A percentile compares a stretch with the other conserved stretches of the same genome.
Conservation (phyloP, 2,113 vertebrate genomes). For the Centropus unirufus region DNA sequence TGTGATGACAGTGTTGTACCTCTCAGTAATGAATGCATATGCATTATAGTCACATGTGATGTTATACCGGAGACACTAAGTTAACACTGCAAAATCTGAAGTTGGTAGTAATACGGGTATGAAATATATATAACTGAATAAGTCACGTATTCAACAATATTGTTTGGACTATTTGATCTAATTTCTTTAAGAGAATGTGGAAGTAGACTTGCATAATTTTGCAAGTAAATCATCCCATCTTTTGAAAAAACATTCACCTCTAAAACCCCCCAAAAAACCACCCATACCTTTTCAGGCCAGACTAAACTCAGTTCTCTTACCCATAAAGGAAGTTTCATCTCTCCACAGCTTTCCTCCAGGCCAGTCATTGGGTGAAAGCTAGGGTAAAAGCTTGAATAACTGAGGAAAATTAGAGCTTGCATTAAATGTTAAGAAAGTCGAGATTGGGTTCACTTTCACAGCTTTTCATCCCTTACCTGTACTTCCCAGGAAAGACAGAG, state of each 20-base stretch:
- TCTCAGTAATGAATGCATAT: not conserved
- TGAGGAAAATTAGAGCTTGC: not conserved
- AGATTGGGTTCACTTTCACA: not conserved
- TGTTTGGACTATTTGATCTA: not conserved
- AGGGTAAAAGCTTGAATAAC: not conserved
- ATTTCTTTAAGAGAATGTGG: not conserved
- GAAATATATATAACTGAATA: not conserved
- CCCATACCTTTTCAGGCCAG: not conserved
- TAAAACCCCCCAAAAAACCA: not conserved
- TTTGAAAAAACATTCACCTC: not conserved
- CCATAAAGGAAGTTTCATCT: not conserved
- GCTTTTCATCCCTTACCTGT: not conserved
- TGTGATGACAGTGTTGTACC: not conserved
- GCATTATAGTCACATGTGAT: not conserved
- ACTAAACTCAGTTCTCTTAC: not conserved
- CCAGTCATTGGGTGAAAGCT: not conserved
- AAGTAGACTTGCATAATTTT: not conserved
- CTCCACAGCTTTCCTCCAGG: not conserved
- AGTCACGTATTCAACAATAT: not conserved
- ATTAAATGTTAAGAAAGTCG: not conserved
- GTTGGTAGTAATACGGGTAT: not conserved
- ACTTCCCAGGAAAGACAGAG: rapidly evolving
- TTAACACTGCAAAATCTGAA: not conserved
- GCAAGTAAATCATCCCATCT: not conserved
- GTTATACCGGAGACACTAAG: not conserved